Base-by-base conservation (phyloP, 2,888 invertebrate species). In the Melanophora roralis region DNA sequence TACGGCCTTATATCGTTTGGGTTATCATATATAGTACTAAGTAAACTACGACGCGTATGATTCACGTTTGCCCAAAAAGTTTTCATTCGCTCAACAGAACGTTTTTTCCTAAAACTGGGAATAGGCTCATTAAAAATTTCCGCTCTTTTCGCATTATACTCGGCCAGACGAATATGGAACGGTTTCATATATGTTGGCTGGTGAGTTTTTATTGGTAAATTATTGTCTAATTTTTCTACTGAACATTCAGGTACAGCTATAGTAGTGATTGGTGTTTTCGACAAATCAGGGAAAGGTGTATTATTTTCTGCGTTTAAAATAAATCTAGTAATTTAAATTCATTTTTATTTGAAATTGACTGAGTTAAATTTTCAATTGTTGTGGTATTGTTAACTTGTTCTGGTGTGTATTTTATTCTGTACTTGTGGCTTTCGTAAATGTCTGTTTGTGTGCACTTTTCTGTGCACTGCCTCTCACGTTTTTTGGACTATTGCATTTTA, bases 1-100 rank as follows among this genome's bases (percentile, higher is more conserved):
- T 60, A 60, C 9, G 60, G 60, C 8, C 60, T 14, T 19, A 64
- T 53, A 12, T 67, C 67, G 43, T 21, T 40, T 0, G 40, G 53
- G 5, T 67, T 38, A 14, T 68, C 67, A 32, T 32, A 45, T 3
- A 68, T n/a, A 8, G 67, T 21, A 38, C 40, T 45, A 2, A 68
- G 23, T 8, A 55, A 16, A n/a, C 16, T 45, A 9, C 32, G 16
- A 2, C 45, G 23, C 0, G 45, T 45, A 14, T 36, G 21, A 21
- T 55, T 34, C 4, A 43, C 23, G 2, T n/a, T 19, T 1, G 1
- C 3, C 67, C 55, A 53, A 68, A 53, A 55, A 2, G 27, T 45
- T 45, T 36, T 55, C n/a, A 55, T 45, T 0, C 45, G 8, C 1
- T 45, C 19, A 4, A 19, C 2, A 27, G 65, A 67, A 11, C 45